These are phyloP conservation scores for Halocaridina rubra DNA, from an alignment of 2,888 invertebrate genomes.

Conservation along the genomic window DNA sequence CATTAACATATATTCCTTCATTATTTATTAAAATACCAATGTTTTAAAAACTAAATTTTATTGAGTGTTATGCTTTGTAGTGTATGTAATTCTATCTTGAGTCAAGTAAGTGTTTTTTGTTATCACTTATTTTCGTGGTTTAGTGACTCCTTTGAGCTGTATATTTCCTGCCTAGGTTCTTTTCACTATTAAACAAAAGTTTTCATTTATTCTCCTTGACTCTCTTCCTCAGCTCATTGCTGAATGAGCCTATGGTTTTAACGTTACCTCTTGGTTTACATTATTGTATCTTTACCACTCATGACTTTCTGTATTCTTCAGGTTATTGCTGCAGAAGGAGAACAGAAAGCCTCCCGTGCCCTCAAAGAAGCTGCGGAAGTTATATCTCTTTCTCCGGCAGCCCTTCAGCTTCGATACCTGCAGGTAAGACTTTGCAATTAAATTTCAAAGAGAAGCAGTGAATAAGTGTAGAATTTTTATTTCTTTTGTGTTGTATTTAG, in stretches of 20 bases:
- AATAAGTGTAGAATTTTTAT: no score
- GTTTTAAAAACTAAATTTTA: no score
- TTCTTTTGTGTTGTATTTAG: no score
- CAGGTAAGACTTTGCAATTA: conserved; percentile 39
- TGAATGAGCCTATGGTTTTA: neutral
- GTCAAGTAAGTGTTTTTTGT: no score
- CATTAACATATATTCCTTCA: no score
- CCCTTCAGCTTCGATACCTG: conserved; percentile 61
- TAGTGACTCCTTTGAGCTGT: neutral
- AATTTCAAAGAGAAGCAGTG: no score
- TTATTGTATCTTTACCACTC: neutral
- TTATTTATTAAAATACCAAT: no score
- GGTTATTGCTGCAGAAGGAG: conserved; percentile 63
- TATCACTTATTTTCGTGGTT: no score
- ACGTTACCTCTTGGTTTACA: neutral
- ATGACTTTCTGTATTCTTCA: neutral
- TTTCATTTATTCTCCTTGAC: no score
- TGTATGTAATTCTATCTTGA: no score
- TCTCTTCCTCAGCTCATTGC: no score
- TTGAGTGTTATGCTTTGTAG: no score
- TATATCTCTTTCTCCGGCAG: conserved; percentile 57
- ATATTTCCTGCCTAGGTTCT: neutral
- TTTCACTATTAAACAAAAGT: neutral
- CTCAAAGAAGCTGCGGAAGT: conserved; percentile 63
- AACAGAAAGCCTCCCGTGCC: conserved; percentile 61